These are phyloP conservation scores for Altica lythri DNA, from an alignment of 2,888 invertebrate species.

Conservation along the genomic window DNA sequence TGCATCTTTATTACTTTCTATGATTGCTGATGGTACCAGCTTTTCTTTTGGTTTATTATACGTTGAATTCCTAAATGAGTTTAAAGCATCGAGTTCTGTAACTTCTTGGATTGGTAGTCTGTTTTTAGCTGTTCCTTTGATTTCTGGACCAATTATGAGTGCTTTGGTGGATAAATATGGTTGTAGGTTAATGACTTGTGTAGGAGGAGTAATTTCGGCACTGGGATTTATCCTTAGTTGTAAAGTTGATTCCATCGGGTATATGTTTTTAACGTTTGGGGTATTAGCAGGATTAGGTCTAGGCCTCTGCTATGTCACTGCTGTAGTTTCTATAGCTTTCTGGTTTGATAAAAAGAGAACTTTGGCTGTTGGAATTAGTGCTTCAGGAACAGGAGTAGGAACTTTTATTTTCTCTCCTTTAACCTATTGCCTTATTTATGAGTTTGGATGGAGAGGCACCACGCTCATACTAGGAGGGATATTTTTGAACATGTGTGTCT, in stretches of 20 bases:
- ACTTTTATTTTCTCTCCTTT: conserved; percentile 87
- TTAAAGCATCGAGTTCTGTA: conserved; percentile 60
- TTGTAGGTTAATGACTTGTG: conserved; percentile 52
- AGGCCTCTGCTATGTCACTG: conserved; percentile 85
- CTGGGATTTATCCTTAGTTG: conserved; percentile 78
- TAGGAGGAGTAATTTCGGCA: conserved; percentile 74
- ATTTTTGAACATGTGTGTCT: conserved; percentile 82
- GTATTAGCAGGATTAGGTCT: conserved; percentile 83
- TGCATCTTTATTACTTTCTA: conserved; percentile 81
- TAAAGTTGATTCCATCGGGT: conserved; percentile 71
- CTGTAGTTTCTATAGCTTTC: conserved; percentile 89
- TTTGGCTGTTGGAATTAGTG: conserved; percentile 84
- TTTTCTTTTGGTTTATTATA: conserved; percentile 92
- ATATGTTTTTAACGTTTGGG: conserved; percentile 85
- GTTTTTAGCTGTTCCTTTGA: conserved; percentile 63
- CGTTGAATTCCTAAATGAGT: conserved; percentile 71
- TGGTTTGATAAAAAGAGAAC: conserved; percentile 90
- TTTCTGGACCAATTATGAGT: conserved; percentile 80
- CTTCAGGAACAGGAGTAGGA: conserved; percentile 89
- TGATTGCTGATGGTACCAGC: conserved; percentile 91
- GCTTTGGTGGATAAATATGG: conserved; percentile 85
- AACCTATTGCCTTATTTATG: conserved; percentile 76
- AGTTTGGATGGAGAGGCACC: conserved; percentile 84
- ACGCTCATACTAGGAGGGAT: conserved; percentile 79
- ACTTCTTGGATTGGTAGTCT: conserved; percentile 65